phyloP scores from a whole-genome alignment of 2,797 vertebrate species.

The Gymnocypris eckloni region DNA sequence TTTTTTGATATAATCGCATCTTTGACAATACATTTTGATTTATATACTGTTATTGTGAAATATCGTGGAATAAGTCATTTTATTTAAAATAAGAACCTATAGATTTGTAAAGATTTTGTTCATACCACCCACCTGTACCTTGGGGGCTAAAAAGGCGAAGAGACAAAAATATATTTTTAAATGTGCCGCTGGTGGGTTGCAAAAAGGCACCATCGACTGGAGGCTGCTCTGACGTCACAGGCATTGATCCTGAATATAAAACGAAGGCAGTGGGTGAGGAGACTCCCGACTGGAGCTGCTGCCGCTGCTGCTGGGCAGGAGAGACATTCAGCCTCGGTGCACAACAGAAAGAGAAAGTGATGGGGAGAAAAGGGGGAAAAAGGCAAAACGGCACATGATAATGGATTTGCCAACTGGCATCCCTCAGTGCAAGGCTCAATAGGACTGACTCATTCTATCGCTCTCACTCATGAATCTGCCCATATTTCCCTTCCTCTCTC shows the following conservation, averaged over 20 bases:
- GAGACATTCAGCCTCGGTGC: constrained; percentile 24
- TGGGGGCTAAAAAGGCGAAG: not conserved
- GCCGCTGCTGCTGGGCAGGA: constrained; percentile 20
- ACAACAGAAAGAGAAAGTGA: constrained; percentile 22
- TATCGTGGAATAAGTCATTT: not conserved
- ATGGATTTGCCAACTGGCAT: constrained; percentile 71
- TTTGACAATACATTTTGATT: not conserved
- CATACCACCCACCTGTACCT: not conserved
- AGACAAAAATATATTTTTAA: constrained; percentile 9
- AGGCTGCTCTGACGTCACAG: constrained; percentile 56
- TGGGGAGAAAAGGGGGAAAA: constrained; percentile 31
- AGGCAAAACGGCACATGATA: constrained; percentile 55
- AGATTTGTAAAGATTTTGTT: not conserved
- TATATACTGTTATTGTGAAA: not conserved
- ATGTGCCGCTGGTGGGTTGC: constrained; percentile 51
- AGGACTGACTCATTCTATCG: constrained; percentile 76
- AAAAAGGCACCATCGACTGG: constrained; percentile 51
- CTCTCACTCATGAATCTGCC: constrained; percentile 10
- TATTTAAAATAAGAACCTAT: not conserved
- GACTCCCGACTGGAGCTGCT: constrained; percentile 30
- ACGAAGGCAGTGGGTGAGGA: constrained; percentile 49
- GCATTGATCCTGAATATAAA: constrained; percentile 58
- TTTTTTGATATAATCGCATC: not conserved
- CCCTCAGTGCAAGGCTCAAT: constrained; percentile 67
- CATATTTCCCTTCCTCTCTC: constrained; percentile 63